phyloP scores from a whole-genome alignment of 2,113 vertebrate species.

The Ancistrus triradiatus region DNA sequence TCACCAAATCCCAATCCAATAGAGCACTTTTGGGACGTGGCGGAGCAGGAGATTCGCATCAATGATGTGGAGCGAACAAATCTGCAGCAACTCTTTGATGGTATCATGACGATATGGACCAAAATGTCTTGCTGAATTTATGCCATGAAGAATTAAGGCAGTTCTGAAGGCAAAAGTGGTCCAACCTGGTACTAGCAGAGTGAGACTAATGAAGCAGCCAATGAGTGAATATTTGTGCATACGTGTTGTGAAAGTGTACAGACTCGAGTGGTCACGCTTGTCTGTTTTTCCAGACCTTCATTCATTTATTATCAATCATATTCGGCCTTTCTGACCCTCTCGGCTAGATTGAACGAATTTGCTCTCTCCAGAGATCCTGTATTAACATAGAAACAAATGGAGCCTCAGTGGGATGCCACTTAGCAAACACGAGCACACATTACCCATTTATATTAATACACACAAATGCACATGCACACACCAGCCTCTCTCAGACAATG shows the following conservation, averaged over 20 bases:
- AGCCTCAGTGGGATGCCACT: conserved; percentile 36
- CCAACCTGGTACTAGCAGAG: too few relatives aligned
- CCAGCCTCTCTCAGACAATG: neutral
- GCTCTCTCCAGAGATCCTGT: conserved; percentile 32
- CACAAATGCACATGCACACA: neutral
- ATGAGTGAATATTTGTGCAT: neutral
- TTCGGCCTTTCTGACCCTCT: conserved; percentile 24
- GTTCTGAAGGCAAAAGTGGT: too few relatives aligned
- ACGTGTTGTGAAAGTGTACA: neutral
- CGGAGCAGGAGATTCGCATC: too few relatives aligned
- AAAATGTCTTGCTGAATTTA: too few relatives aligned
- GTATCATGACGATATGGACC: too few relatives aligned
- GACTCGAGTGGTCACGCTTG: neutral
- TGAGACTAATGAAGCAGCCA: too few relatives aligned
- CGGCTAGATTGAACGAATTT: conserved; percentile 28
- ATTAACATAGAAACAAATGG: conserved; percentile 46
- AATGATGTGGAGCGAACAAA: too few relatives aligned
- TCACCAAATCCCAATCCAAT: too few relatives aligned
- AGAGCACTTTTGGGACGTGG: too few relatives aligned
- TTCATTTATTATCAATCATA: conserved; percentile 24
- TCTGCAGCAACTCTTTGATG: too few relatives aligned
- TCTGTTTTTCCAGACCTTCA: neutral
- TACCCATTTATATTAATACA: neutral
- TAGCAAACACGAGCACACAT: conserved; percentile 22
- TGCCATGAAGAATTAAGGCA: too few relatives aligned